Conservation (phyloP, 2,888 invertebrate genomes). For the Mythimna albipuncta region DNA sequence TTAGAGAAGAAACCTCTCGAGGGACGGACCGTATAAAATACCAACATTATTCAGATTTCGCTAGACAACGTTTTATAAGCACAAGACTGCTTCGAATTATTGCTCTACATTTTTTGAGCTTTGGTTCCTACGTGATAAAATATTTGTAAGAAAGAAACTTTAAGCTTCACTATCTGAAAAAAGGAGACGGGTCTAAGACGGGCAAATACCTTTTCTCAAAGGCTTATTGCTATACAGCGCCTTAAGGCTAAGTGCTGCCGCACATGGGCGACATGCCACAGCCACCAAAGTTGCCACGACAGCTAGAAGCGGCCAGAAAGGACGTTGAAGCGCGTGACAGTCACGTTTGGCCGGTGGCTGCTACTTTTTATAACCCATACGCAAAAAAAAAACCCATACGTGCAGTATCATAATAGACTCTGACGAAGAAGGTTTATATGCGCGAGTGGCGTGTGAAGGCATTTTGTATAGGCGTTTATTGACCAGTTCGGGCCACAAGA, state of each 20-base stretch:
- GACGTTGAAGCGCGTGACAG: too few relatives aligned
- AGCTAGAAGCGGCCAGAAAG: too few relatives aligned
- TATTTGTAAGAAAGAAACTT: neutral
- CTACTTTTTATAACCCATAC: too few relatives aligned
- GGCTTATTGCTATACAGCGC: neutral
- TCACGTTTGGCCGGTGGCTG: too few relatives aligned
- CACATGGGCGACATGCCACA: too few relatives aligned
- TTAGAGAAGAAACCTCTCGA: conserved; percentile 32
- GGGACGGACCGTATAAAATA: conserved; percentile 39
- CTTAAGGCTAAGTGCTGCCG: neutral
- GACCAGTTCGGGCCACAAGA: too few relatives aligned
- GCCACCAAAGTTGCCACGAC: too few relatives aligned
- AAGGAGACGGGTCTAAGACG: neutral
- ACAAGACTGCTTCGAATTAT: conserved; percentile 28
- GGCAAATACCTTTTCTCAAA: neutral
- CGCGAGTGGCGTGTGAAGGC: too few relatives aligned
- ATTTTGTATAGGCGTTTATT: too few relatives aligned
- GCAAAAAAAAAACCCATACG: too few relatives aligned
- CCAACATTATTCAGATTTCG: conserved; percentile 43
- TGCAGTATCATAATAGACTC: too few relatives aligned
- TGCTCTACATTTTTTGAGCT: conserved; percentile 10
- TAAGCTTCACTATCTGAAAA: neutral
- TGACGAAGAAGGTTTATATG: too few relatives aligned
- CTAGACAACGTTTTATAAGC: conserved; percentile 30
- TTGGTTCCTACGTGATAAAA: conserved; percentile 10